Conservation (phyloP, 2,797 vertebrate species). For the Hippocampus kuda region DNA sequence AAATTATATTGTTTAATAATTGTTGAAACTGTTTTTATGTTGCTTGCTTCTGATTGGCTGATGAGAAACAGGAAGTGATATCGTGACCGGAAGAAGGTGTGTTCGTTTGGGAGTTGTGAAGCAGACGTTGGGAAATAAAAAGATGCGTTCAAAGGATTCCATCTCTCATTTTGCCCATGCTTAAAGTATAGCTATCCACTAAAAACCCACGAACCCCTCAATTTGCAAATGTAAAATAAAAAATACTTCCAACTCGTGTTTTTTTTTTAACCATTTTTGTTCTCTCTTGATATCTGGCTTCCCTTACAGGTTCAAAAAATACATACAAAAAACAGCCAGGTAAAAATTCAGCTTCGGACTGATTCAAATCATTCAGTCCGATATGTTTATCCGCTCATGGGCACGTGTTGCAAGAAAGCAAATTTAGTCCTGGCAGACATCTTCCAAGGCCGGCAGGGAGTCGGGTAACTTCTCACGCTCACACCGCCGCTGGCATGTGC, state of each 20-base stretch:
- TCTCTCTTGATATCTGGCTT: background rate
- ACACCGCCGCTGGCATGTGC: constrained; percentile 13
- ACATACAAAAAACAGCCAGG: background rate
- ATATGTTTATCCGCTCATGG: background rate
- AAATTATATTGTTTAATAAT: too few relatives aligned
- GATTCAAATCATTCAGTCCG: background rate
- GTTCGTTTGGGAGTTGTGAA: too few relatives aligned
- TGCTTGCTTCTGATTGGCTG: too few relatives aligned
- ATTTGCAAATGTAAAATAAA: too few relatives aligned
- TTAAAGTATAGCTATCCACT: too few relatives aligned
- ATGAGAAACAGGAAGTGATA: too few relatives aligned
- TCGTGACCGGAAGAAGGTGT: too few relatives aligned
- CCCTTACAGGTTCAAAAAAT: background rate
- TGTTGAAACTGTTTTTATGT: too few relatives aligned
- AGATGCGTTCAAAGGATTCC: too few relatives aligned
- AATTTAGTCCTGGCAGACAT: constrained; percentile 9
- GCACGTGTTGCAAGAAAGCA: constrained; percentile 5
- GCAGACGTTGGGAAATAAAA: too few relatives aligned
- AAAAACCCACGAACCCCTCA: too few relatives aligned
- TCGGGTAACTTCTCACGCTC: constrained; percentile 23
- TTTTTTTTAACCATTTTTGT: background rate
- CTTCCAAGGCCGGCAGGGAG: constrained; percentile 1
- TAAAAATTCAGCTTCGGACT: background rate
- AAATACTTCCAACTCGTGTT: background rate
- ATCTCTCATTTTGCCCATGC: too few relatives aligned